A percentile compares a stretch with the other conserved stretches of the same genome.
These are phyloP conservation scores for Gasterosteus nipponicus DNA, from an alignment of 2,113 vertebrate species.

Conservation along the genomic window DNA sequence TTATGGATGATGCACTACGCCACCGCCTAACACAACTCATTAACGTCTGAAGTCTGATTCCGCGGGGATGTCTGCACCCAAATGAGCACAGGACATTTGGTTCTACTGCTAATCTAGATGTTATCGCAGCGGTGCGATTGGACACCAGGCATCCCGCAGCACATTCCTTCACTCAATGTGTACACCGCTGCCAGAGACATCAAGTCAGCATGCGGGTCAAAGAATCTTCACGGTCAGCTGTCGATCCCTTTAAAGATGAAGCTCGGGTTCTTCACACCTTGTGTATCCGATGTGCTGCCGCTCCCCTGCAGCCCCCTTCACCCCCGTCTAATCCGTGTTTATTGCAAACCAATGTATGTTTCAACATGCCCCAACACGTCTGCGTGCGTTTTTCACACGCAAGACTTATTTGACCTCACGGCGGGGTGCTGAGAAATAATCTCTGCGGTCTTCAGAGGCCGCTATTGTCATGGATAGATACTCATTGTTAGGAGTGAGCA, in stretches of 20 bases:
- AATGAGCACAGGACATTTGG: conserved; percentile 42
- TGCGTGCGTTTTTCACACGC: conserved; percentile 18
- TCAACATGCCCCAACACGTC: background rate
- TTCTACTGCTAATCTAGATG: conserved; percentile 14
- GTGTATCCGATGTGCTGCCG: conserved; percentile 47
- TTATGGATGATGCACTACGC: background rate
- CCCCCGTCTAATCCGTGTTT: background rate
- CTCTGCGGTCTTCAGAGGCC: background rate
- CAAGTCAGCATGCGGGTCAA: conserved; percentile 33
- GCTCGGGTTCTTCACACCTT: conserved; percentile 29
- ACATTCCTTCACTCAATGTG: conserved; percentile 61
- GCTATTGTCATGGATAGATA: conserved; percentile 15
- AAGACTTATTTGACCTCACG: background rate
- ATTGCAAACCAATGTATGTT: background rate
- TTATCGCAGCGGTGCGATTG: conserved; percentile 41
- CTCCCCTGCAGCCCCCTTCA: background rate
- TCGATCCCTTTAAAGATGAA: conserved; percentile 16
- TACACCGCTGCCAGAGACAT: conserved; percentile 37
- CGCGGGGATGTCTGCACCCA: conserved; percentile 31
- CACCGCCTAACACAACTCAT: background rate
- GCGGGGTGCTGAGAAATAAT: background rate
- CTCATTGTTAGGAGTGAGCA: conserved; percentile 7
- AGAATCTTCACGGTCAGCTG: conserved; percentile 51
- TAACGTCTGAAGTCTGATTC: conserved; percentile 12
- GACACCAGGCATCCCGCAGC: conserved; percentile 53